Conservation (phyloP, 2,888 invertebrate genomes). For the Malacosoma neustria region DNA sequence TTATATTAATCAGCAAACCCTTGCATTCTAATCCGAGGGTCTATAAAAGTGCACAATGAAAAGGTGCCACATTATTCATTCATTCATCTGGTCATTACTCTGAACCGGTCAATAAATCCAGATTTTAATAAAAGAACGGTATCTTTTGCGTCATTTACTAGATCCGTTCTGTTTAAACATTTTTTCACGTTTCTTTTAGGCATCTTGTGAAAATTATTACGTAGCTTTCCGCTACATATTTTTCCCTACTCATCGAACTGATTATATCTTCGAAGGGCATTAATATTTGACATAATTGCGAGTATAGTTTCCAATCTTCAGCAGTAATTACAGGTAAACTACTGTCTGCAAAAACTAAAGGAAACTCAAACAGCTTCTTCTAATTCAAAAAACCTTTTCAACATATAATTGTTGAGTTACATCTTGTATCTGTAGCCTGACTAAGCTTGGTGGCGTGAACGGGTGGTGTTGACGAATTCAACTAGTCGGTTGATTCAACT, state of each 20-base stretch:
- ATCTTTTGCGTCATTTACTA: slow-evolving; percentile 3
- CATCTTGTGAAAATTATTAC: slow-evolving; percentile 17
- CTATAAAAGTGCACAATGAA: slow-evolving; percentile 13
- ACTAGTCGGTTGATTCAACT: too few species aligned
- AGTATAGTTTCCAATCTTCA: too few species aligned
- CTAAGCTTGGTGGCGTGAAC: too few species aligned
- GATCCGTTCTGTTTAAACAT: too few species aligned
- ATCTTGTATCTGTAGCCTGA: slow-evolving; percentile 20
- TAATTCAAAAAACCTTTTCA: slow-evolving; percentile 16
- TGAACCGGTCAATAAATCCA: slow-evolving; percentile 10
- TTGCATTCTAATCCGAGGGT: slow-evolving; percentile 11
- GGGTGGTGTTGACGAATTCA: too few species aligned
- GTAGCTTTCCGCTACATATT: slow-evolving; percentile 16
- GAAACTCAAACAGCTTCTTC: slow-evolving; percentile 13
- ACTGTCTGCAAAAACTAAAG: too few species aligned
- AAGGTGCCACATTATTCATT: slow-evolving; percentile 14
- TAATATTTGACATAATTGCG: slow-evolving; percentile 13
- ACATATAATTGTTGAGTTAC: slow-evolving; percentile 21
- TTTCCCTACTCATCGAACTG: slow-evolving; percentile 15
- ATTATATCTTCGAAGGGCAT: slow-evolving; percentile 17
- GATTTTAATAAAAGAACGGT: slow-evolving; percentile 7
- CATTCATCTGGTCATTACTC: too few species aligned
- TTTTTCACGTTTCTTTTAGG: slow-evolving; percentile 11
- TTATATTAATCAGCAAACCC: slow-evolving; percentile 10
- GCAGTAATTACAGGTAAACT: too few species aligned